Evolutionary conservation across 2,797 vertebrate genomes (phyloP).

Genomic region (Philypnodon macrostomus): DNA sequence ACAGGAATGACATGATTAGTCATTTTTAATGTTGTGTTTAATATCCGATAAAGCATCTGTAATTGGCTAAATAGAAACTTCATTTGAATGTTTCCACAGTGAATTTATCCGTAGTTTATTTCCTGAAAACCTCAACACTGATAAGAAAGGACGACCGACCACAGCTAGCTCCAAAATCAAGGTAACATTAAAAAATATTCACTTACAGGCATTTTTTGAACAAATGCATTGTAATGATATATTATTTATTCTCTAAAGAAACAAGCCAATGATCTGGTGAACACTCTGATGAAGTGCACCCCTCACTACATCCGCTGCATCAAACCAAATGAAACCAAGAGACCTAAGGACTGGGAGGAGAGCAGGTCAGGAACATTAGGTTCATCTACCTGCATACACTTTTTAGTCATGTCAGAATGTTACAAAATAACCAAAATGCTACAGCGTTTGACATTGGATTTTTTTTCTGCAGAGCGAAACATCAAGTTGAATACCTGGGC

Average conservation of each 20-base stretch:
- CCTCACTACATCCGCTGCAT: conserved; percentile 99
- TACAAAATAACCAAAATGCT: too few species aligned
- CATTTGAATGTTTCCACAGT: conserved; percentile 60
- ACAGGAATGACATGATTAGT: too few species aligned
- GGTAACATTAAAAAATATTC: too few species aligned
- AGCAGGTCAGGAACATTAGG: conserved; percentile 86
- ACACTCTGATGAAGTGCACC: conserved; percentile 96
- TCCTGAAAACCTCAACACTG: conserved; percentile 92
- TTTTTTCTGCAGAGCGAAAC: conserved; percentile 83
- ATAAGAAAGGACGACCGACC: conserved; percentile 95
- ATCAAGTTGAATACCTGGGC: conserved; percentile 97
- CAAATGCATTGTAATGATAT: too few species aligned
- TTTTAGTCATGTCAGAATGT: too few species aligned
- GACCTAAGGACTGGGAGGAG: conserved; percentile 95
- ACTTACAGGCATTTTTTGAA: too few species aligned
- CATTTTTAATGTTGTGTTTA: not conserved
- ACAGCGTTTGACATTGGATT: conserved; percentile 10
- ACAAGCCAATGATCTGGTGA: conserved; percentile 98
- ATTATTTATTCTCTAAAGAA: conserved; percentile 68
- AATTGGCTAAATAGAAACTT: not conserved
- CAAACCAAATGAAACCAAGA: conserved; percentile 98
- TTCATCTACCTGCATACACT: too few species aligned
- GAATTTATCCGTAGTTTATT: conserved; percentile 93
- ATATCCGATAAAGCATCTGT: too few species aligned
- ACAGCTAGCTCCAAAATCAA: conserved; percentile 98